Evolutionary conservation across 2,113 vertebrate species (phyloP).

Genomic region (Mus spicilegus): DNA sequence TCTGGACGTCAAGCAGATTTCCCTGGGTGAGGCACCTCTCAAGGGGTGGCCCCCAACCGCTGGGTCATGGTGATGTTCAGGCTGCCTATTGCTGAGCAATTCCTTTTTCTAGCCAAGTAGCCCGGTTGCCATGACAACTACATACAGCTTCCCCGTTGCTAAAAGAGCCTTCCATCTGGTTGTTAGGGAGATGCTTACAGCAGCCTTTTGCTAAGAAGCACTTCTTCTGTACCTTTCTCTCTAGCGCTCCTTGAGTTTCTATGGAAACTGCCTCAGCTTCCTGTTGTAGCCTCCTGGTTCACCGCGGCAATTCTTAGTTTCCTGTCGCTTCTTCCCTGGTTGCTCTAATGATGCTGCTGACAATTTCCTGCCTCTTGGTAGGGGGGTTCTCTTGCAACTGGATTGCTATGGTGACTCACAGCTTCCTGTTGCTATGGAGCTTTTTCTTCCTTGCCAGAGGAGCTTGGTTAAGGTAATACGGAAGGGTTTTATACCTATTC

Average conservation of each 20-base stretch:
- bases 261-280: slow-evolving; percentile 83
- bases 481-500: slow-evolving; percentile 66
- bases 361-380: slow-evolving; percentile 81
- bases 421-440: slow-evolving; percentile 81
- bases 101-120: slow-evolving; percentile 78
- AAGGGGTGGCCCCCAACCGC: slow-evolving; percentile 79
- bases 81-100: slow-evolving; percentile 78
- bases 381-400: slow-evolving; percentile 77
- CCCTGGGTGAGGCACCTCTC: slow-evolving; percentile 83
- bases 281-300: slow-evolving; percentile 79
- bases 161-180: slow-evolving; percentile 76
- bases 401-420: slow-evolving; percentile 79
- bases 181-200: slow-evolving; percentile 79
- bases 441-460: slow-evolving; percentile 74
- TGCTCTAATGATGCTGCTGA: slow-evolving; percentile 81
- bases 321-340: slow-evolving; percentile 81
- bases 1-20: slow-evolving; percentile 85
- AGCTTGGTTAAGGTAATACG: slow-evolving; percentile 76
- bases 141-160: slow-evolving; percentile 78
- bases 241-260: slow-evolving; percentile 78
- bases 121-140: slow-evolving; percentile 76
- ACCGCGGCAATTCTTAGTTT: slow-evolving; percentile 78
- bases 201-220: slow-evolving; percentile 80
- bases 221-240: slow-evolving; percentile 79
- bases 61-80: slow-evolving; percentile 74